Conservation (phyloP, 2,888 invertebrate genomes). For the Ennomos quercinarius region DNA sequence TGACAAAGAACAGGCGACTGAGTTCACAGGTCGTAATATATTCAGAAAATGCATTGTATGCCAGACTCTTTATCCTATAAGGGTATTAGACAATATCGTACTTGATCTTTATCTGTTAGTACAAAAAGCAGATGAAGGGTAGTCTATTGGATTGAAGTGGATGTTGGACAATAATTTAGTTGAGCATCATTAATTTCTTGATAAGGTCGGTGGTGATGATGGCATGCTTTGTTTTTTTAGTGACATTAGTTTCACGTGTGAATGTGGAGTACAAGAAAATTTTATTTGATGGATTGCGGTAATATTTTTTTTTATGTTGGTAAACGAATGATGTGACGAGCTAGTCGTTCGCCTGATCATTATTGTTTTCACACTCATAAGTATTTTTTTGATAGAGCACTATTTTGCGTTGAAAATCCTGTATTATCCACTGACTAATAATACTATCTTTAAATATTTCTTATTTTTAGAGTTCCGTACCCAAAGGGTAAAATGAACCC, state of each 20-base stretch:
- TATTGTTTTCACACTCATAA: no score
- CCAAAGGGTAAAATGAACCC: no score
- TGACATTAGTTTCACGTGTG: constrained; percentile 38
- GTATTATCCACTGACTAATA: no score
- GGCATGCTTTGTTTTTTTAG: constrained; percentile 47
- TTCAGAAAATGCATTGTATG: constrained; percentile 79
- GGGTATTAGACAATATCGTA: constrained; percentile 72
- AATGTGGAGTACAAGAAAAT: constrained; percentile 3
- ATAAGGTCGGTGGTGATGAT: constrained; percentile 64
- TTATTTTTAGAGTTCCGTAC: no score
- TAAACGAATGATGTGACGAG: no score
- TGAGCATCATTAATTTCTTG: constrained; percentile 74
- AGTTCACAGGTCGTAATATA: constrained; percentile 78
- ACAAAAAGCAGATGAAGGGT: constrained; percentile 54
- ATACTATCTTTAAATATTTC: no score
- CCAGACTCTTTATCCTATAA: constrained; percentile 32
- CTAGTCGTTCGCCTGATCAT: no score
- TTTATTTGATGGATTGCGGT: constrained; percentile 1
- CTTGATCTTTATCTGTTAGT: constrained; percentile 62
- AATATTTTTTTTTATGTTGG: no score
- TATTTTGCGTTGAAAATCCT: no score
- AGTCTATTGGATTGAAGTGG: constrained; percentile 55
- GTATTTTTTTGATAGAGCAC: no score
- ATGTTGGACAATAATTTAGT: constrained; percentile 68
- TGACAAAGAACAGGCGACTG: constrained; percentile 51